Conservation (phyloP, 2,113 vertebrate genomes). For the Oxygymnocypris stewartii region DNA sequence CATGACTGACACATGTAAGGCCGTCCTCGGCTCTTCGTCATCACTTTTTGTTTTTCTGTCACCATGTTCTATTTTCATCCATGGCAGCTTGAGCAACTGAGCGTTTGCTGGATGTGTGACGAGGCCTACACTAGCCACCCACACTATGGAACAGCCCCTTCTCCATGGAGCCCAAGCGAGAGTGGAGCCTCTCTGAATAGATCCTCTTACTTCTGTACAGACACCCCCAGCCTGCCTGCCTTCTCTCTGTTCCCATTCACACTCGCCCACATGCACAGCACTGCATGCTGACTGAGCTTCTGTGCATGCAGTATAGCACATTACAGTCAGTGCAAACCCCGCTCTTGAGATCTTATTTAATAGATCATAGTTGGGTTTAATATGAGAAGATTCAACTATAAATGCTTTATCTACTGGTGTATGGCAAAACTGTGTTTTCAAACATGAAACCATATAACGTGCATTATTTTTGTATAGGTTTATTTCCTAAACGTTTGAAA, state of each 20-base stretch:
- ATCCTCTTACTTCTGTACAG: conserved; percentile 34
- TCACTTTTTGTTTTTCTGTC: conserved; percentile 48
- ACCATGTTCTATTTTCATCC: conserved; percentile 49
- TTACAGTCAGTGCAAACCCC: neutral
- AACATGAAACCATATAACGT: neutral
- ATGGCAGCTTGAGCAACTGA: conserved; percentile 47
- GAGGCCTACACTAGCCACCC: conserved; percentile 53
- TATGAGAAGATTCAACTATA: neutral
- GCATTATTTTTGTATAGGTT: neutral
- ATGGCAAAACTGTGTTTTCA: neutral
- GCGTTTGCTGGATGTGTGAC: conserved; percentile 50
- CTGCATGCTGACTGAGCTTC: conserved; percentile 27
- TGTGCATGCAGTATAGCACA: neutral
- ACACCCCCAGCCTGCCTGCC: conserved; percentile 46
- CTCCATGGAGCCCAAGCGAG: conserved; percentile 41
- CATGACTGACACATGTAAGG: conserved; percentile 15
- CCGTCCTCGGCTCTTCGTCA: conserved; percentile 8
- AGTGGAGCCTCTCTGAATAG: conserved; percentile 51
- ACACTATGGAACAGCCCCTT: conserved; percentile 56
- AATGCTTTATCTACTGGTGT: neutral
- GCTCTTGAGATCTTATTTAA: neutral
- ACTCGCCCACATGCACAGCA: conserved; percentile 49
- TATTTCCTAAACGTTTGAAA: neutral
- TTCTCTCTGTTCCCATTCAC: conserved; percentile 46
- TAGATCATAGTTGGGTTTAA: neutral